Percentiles rank a stretch among this genome's conserved stretches.
phyloP scores from a whole-genome alignment of 2,797 vertebrate genomes.

The Microctenopoma stevenorrisi region DNA sequence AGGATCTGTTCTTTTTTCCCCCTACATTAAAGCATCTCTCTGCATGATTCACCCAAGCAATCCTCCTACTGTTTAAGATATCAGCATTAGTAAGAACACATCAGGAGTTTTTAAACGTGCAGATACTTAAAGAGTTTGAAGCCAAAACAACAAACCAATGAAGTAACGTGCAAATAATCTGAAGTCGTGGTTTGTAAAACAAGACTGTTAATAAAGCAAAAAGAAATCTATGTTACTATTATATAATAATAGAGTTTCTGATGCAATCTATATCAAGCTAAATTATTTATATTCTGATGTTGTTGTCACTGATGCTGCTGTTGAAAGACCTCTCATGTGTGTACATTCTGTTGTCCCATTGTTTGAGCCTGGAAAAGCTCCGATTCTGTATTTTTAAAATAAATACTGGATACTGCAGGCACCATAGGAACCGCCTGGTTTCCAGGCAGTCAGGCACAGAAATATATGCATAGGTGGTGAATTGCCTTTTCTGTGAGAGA shows the following conservation, averaged over 20 bases:
- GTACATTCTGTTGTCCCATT: not conserved
- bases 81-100: not conserved
- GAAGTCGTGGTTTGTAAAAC: not conserved
- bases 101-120: not conserved
- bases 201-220: not conserved
- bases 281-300: conserved; percentile 7
- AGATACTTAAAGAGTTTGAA: not conserved
- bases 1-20: not conserved
- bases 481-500: conserved; percentile 17
- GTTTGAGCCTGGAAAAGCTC: conserved; percentile 31
- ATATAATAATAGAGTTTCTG: not conserved
- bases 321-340: not conserved
- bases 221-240: no score
- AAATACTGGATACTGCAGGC: not conserved
- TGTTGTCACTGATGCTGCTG: not conserved
- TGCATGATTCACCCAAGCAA: not conserved
- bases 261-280: not conserved
- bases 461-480: conserved; percentile 16
- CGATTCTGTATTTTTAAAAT: conserved; percentile 35
- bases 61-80: not conserved
- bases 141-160: not conserved
- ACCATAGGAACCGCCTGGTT: not conserved
- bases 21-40: not conserved
- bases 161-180: not conserved
- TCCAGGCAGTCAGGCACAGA: not conserved